Base-by-base conservation (phyloP, 1,140 invertebrate genomes). In the Bombus confusus region DNA sequence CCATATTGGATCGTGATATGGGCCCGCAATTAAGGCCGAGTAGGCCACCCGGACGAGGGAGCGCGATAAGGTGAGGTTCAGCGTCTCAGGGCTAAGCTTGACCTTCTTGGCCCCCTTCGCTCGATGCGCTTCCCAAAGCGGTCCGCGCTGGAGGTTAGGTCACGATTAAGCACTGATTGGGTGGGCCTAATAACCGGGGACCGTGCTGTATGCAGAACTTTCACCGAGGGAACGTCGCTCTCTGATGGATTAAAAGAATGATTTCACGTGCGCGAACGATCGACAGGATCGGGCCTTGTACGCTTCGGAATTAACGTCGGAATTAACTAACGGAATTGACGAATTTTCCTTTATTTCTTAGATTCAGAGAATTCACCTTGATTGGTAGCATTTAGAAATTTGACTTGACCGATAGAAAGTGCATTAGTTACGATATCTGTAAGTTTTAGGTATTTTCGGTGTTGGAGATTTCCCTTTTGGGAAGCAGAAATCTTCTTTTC, bases 1-100 rank as follows among this genome's bases (percentile, higher is more conserved):
- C 94, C 94, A 95, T 95, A 94, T 95, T 95, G 95, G 92, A 95
- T 95, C 94, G 94, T 95, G 94, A 95, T 95, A 94, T 92, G 93
- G 93, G 88, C 91, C 92, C 92, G 92, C 93, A 95, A 95, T 95
- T 95, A 95, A 95, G 94, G 93, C 92, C 93, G 93, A 94, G 93
- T 94, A 94, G 94, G 94, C 94, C 94, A 95, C 95, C 95, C 95
- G 94, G 94, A 93, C 94, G 93, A 92, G 89, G 89, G 91, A 92
- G 87, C 80, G 92, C 94, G 94, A 95, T 95, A 95, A 95, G 94
- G 92, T 93, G 91, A 93, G 93, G 91, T 91, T 87, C 90, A 85
- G 80, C 91, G 91, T 92, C 91, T 93, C 92, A 93, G 93, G 92
- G 92, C 93, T 94, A 91, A 92, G 93, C 88, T 92, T 94, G 94